phyloP scores from a whole-genome alignment of 1,140 invertebrate genomes.

The Drosophila yakuba region DNA sequence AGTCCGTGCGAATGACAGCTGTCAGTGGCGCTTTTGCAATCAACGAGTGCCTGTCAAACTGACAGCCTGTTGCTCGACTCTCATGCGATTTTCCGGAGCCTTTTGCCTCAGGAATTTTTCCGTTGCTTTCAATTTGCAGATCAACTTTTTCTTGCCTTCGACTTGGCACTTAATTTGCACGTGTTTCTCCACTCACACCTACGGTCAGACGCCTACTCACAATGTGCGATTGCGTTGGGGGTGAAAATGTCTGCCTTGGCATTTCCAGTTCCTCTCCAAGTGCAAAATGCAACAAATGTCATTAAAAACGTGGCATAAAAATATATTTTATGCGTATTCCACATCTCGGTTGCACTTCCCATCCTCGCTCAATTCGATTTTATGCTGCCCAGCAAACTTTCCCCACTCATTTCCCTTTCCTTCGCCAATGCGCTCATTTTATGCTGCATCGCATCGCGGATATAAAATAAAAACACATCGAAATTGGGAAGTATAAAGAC shows the following conservation, averaged over 20 bases:
- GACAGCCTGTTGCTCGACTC: conserved; percentile 70
- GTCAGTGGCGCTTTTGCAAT: conserved; percentile 71
- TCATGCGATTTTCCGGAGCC: conserved; percentile 9
- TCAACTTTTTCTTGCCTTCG: conserved; percentile 37
- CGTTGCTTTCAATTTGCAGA: conserved; percentile 25
- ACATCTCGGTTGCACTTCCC: conserved; percentile 31
- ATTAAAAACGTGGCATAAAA: conserved; percentile 80
- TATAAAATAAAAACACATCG: conserved; percentile 54
- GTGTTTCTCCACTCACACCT: conserved; percentile 30
- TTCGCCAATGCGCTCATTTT: conserved; percentile 55
- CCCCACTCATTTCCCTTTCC: conserved; percentile 17
- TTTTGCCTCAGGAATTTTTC: conserved; percentile 24
- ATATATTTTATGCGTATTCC: conserved; percentile 71
- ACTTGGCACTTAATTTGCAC: conserved; percentile 25
- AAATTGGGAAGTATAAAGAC: not conserved
- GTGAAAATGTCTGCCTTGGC: not conserved
- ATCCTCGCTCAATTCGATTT: conserved; percentile 34
- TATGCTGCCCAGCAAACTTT: conserved; percentile 46
- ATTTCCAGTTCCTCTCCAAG: conserved; percentile 39
- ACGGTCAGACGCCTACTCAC: conserved; percentile 38
- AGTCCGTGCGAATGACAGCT: conserved; percentile 70
- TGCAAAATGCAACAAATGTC: conserved; percentile 79
- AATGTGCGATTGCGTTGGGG: not conserved
- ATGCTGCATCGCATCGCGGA: conserved; percentile 59
- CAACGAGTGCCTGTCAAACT: conserved; percentile 66